Evolutionary conservation across 2,888 invertebrate species (phyloP).

Genomic region (Achlya flavicornis): DNA sequence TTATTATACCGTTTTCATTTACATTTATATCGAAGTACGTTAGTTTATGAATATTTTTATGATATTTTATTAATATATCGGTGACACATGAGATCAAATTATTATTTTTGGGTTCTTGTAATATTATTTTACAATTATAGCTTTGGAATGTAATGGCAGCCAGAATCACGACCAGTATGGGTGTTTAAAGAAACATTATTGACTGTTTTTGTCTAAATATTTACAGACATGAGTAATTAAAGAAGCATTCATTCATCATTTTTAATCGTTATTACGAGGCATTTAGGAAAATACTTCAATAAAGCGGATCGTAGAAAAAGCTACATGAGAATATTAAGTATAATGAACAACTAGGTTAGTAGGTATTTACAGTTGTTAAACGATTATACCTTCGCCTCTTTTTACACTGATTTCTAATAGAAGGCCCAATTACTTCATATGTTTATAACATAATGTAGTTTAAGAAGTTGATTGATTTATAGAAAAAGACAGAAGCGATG

Average conservation of each 20-base stretch:
- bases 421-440: too few relatives aligned
- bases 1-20: constrained; percentile 18
- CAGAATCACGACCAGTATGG: not conserved
- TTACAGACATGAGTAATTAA: not conserved
- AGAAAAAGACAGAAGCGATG: too few relatives aligned
- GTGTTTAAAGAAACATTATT: not conserved
- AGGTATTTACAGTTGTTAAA: too few relatives aligned
- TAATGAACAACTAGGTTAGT: too few relatives aligned
- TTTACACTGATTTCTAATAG: too few relatives aligned
- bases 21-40: constrained; percentile 27
- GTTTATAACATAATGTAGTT: too few relatives aligned
- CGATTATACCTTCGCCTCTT: too few relatives aligned
- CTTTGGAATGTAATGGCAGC: not conserved
- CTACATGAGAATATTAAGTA: too few relatives aligned
- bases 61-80: constrained; percentile 17
- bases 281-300: not conserved
- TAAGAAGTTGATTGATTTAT: too few relatives aligned
- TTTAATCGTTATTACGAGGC: not conserved
- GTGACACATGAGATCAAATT: not conserved
- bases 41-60: constrained; percentile 12
- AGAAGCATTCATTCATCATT: not conserved
- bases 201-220: not conserved
- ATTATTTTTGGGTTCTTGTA: too few relatives aligned
- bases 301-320: not conserved
- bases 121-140: constrained; percentile 1